Conservation (phyloP, 1,140 invertebrate species). For the Zaprionus taronus region DNA sequence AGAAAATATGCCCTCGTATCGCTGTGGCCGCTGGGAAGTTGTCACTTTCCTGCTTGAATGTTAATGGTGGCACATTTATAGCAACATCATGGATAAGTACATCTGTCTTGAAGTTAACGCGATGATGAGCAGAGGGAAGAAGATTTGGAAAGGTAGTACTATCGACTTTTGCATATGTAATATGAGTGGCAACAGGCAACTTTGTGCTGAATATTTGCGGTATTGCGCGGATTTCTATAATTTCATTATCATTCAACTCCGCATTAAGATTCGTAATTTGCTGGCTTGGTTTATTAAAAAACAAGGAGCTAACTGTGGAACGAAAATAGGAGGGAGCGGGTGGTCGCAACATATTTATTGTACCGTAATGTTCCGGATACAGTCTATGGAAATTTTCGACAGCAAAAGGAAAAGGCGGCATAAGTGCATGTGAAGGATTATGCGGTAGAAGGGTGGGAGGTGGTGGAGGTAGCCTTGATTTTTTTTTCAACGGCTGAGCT, state of each 20-base stretch:
- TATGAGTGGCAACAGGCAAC: conserved; percentile 20
- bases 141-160: not conserved
- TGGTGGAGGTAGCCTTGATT: conserved; percentile 4
- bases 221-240: conserved; percentile 62
- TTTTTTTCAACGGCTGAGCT: conserved; percentile 18
- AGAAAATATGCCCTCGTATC: conserved; percentile 34
- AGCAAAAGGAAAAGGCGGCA: conserved; percentile 14
- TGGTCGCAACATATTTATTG: conserved; percentile 51
- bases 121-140: conserved; percentile 28
- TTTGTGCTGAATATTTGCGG: conserved; percentile 69
- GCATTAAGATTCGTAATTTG: conserved; percentile 39
- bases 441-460: not conserved
- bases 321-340: conserved; percentile 28
- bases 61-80: conserved; percentile 71
- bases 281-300: not conserved
- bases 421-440: not conserved
- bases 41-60: conserved; percentile 64
- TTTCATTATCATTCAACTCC: conserved; percentile 60
- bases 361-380: conserved; percentile 16
- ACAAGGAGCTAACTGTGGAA: not conserved
- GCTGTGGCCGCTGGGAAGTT: conserved; percentile 33
- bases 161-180: not conserved
- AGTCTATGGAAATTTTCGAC: not conserved
- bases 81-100: conserved; percentile 73
- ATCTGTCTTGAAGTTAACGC: conserved; percentile 55